A percentile compares a stretch with the other conserved stretches of the same genome.
Conservation (phyloP, 2,797 vertebrate genomes). For the Linurgus olivaceus region DNA sequence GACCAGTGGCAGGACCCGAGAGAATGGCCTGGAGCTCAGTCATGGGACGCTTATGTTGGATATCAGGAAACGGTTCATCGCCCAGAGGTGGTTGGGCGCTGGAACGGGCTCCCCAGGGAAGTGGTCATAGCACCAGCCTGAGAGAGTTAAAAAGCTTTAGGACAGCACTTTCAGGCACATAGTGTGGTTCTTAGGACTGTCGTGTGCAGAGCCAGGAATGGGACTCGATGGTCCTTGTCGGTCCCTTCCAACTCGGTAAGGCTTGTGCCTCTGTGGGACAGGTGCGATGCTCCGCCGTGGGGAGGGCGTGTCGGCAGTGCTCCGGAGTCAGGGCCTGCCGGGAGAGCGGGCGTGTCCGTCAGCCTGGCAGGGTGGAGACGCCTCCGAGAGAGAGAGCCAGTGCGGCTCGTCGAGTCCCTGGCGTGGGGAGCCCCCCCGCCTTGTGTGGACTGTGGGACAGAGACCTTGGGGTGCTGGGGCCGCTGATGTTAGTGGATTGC, state of each 20-base stretch:
- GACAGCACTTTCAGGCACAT: not conserved
- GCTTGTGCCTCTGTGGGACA: not conserved
- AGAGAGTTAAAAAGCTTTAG: not conserved
- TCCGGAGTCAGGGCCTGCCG: not conserved
- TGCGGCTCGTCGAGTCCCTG: no score
- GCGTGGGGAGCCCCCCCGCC: rapidly evolving
- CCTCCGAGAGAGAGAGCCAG: not conserved
- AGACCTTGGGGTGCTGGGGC: not conserved
- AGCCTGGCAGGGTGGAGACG: not conserved
- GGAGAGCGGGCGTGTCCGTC: not conserved
- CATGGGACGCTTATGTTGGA: not conserved
- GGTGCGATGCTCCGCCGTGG: not conserved
- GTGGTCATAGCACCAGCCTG: not conserved
- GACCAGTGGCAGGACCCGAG: not conserved
- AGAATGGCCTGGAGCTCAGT: not conserved
- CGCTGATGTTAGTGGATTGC: not conserved
- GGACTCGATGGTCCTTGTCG: not conserved
- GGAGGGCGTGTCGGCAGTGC: not conserved
- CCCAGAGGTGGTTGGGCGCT: not conserved
- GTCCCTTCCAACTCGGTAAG: rapidly evolving
- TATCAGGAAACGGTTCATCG: not conserved
- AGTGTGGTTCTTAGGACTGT: not conserved
- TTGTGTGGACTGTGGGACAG: not conserved
- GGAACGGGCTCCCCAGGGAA: not conserved
- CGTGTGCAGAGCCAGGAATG: not conserved